Percentiles rank a stretch among this genome's conserved stretches.
Evolutionary conservation across 1,140 invertebrate genomes (phyloP).

Genomic region (Ceratosolen fusciceps): DNA sequence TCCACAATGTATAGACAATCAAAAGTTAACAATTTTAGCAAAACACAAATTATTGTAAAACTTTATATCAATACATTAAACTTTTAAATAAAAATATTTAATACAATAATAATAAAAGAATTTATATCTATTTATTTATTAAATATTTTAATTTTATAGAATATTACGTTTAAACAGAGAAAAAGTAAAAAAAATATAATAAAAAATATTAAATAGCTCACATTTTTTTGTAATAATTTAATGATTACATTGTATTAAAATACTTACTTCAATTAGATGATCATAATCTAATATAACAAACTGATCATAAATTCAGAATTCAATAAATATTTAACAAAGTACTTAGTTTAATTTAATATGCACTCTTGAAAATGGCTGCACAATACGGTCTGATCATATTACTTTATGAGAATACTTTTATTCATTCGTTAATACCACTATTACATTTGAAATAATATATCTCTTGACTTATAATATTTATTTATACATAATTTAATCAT

Average conservation of each 20-base stretch:
- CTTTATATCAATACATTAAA: too few species aligned
- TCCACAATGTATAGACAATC: too few species aligned
- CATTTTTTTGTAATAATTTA: too few species aligned
- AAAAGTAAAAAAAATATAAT: too few species aligned
- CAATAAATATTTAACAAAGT: background rate
- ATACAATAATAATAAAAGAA: too few species aligned
- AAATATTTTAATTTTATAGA: too few species aligned
- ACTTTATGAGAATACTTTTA: background rate
- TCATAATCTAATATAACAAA: background rate
- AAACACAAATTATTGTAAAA: too few species aligned
- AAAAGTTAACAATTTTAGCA: too few species aligned
- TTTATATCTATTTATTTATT: too few species aligned
- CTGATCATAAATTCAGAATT: background rate
- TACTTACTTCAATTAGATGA: conserved; percentile 4
- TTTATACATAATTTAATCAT: background rate
- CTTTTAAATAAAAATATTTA: too few species aligned
- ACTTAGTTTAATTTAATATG: conserved; percentile 11
- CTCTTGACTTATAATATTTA: background rate
- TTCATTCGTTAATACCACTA: background rate
- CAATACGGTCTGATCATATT: conserved; percentile 14
- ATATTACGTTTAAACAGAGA: too few species aligned
- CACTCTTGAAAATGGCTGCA: conserved; percentile 41
- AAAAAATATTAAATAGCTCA: background rate
- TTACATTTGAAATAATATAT: background rate
- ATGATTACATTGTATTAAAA: background rate